phyloP scores from a whole-genome alignment of 2,797 vertebrate genomes.

The Thunnus albacares region DNA sequence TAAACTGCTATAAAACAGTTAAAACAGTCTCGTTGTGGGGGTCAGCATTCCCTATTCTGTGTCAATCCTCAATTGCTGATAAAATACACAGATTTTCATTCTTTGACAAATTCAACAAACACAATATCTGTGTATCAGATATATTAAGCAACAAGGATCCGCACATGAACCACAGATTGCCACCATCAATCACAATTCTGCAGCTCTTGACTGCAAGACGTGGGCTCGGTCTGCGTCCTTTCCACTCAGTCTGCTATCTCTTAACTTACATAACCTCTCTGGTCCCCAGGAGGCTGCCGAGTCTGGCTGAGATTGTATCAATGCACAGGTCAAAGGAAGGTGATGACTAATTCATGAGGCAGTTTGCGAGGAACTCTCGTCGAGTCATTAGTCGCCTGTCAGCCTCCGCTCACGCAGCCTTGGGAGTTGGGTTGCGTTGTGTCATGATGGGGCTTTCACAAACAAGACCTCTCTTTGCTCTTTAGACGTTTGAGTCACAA shows the following conservation, averaged over 20 bases:
- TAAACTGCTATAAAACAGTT: not conserved
- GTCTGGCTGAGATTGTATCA: slow-evolving; percentile 62
- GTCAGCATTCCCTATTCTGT: not conserved
- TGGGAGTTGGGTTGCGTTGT: slow-evolving; percentile 47
- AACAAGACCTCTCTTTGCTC: slow-evolving; percentile 57
- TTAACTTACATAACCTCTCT: slow-evolving; percentile 64
- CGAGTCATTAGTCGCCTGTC: slow-evolving; percentile 70
- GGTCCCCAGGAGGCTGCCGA: slow-evolving; percentile 46
- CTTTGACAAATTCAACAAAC: not conserved
- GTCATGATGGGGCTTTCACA: slow-evolving; percentile 48
- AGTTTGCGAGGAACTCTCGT: slow-evolving; percentile 49
- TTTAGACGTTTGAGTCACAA: slow-evolving; percentile 45
- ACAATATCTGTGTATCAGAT: slow-evolving; percentile 17
- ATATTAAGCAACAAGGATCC: slow-evolving; percentile 32
- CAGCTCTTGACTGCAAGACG: slow-evolving; percentile 20
- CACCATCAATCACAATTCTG: slow-evolving; percentile 60
- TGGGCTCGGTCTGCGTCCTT: slow-evolving; percentile 18
- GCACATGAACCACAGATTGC: slow-evolving; percentile 47
- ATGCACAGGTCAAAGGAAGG: slow-evolving; percentile 62
- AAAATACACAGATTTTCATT: slow-evolving; percentile 17
- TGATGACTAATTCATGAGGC: slow-evolving; percentile 75
- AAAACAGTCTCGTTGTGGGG: not conserved
- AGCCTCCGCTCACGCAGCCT: slow-evolving; percentile 35
- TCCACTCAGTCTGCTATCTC: slow-evolving; percentile 47
- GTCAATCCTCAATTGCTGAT: not conserved